phyloP scores from a whole-genome alignment of 2,113 vertebrate genomes.

The Calidris pygmaea region DNA sequence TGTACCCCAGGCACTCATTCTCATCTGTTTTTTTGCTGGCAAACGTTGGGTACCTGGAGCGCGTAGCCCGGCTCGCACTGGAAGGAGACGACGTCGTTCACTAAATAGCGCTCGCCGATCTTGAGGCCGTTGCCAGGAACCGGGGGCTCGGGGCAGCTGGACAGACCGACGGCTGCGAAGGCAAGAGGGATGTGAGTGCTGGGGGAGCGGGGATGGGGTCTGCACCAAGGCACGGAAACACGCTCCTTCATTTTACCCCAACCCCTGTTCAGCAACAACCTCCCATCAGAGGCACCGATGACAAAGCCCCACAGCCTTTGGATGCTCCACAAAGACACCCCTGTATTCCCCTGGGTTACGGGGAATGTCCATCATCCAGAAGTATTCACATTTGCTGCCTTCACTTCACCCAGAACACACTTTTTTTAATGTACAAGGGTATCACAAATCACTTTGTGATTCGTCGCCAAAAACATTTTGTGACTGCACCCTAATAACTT shows the following conservation, averaged over 20 bases:
- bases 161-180: constrained; percentile 88
- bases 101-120: constrained; percentile 89
- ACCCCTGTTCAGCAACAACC: background rate
- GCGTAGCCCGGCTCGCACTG: constrained; percentile 96
- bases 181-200: background rate
- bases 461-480: rapidly evolving
- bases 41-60: constrained; percentile 80
- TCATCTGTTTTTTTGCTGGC: rapidly evolving
- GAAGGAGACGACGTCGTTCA: constrained; percentile 96
- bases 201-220: rapidly evolving
- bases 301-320: rapidly evolving
- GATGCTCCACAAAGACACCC: background rate
- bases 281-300: rapidly evolving
- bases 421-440: background rate
- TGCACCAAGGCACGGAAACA: rapidly evolving
- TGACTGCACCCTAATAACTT: background rate
- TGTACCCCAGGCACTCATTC: rapidly evolving
- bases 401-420: background rate
- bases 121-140: constrained; percentile 92
- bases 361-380: background rate
- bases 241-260: rapidly evolving
- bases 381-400: rapidly evolving
- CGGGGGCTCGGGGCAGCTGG: constrained; percentile 90
- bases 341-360: rapidly evolving
- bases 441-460: background rate